phyloP scores from a whole-genome alignment of 2,113 vertebrate species.

The Lates calcarifer region DNA sequence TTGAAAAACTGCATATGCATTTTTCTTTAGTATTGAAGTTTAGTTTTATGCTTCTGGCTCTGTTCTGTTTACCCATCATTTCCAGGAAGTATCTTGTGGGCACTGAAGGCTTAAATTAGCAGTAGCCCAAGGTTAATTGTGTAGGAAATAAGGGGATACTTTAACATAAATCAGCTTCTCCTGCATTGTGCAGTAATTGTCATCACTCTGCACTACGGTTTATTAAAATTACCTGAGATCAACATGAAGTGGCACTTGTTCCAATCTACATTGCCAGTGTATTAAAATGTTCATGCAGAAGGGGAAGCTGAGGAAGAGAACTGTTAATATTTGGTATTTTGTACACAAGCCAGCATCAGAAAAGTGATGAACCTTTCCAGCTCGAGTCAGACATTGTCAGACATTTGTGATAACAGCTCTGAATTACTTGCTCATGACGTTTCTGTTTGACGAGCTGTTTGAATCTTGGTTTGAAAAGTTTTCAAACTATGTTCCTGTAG shows the following conservation, averaged over 20 bases:
- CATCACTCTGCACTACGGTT: slow-evolving; percentile 16
- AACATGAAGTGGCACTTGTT: slow-evolving; percentile 15
- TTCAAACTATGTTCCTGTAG: slow-evolving; percentile 36
- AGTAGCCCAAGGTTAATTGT: slow-evolving; percentile 72
- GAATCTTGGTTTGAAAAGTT: slow-evolving; percentile 48
- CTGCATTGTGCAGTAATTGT: slow-evolving; percentile 43
- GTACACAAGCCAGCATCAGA: slow-evolving; percentile 2
- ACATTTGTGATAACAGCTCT: slow-evolving; percentile 49
- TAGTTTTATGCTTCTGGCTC: slow-evolving; percentile 35
- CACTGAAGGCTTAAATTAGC: slow-evolving; percentile 65
- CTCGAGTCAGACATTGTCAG: slow-evolving; percentile 28
- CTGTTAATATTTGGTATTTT: slow-evolving; percentile 21
- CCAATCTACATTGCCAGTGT: neutral
- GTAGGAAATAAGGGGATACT: slow-evolving; percentile 57
- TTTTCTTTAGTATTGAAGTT: slow-evolving; percentile 37
- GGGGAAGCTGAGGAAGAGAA: neutral
- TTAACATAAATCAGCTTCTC: slow-evolving; percentile 44
- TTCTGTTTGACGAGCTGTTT: slow-evolving; percentile 22
- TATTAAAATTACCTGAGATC: slow-evolving; percentile 50
- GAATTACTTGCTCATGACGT: slow-evolving; percentile 42
- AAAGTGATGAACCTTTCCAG: slow-evolving; percentile 27
- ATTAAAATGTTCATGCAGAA: neutral
- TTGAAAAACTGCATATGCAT: slow-evolving; percentile 24
- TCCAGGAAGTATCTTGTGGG: slow-evolving; percentile 55
- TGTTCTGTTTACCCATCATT: slow-evolving; percentile 63